Evolutionary conservation across 2,888 invertebrate species (phyloP), one percentile per base, ranked within the genome.

Genomic region (Cyaniris semiargus): DNA sequence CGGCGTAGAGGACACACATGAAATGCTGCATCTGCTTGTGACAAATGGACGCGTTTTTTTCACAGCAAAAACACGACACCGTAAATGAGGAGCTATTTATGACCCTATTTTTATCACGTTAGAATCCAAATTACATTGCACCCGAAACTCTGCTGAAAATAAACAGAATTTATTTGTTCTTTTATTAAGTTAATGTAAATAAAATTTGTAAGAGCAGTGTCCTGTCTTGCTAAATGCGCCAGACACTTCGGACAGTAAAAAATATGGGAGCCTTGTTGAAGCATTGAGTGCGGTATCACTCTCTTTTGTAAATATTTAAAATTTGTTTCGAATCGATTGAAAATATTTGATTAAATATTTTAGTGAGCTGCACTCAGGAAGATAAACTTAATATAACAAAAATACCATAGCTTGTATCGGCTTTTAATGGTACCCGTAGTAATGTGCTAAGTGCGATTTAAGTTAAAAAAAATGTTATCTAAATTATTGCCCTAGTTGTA

Each of bases 41-140:
- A 92, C 92, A 92, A 92, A 92, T 92, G 92, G 89, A 90, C 89
- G 92, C 87, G 92, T 91, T 92, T 92, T 92, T 92, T 92, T 92
- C 89, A 89, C 89, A 88, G 85, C 88, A 86, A 87, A 86, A 86
- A 88, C 87, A 88, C 85, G 85, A 84, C 84, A 84, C 85, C 82
- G 82, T 80, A 79, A 78, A 79, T 80, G 79, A 81, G 82, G 78
- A 79, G 79, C 76, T 75, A 77, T 79, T 79, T 79, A 78, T 72
- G 27, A 77, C 80, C 79, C 78, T 81, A 79, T 56, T 8, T 53
- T 5, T 27, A 74, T 21, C 15, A 60, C 13, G 34, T 76, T 79
- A 81, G 76, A 79, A 79, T 76, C 23, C 71, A 78, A 75, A 75
- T 80, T 80, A 18, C n/a, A 53, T 72, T 27, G 60, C 74, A 74